Percentiles rank a stretch among this genome's conserved stretches.
Conservation (phyloP, 2,113 vertebrate species). For the Psilopogon haemacephalus region DNA sequence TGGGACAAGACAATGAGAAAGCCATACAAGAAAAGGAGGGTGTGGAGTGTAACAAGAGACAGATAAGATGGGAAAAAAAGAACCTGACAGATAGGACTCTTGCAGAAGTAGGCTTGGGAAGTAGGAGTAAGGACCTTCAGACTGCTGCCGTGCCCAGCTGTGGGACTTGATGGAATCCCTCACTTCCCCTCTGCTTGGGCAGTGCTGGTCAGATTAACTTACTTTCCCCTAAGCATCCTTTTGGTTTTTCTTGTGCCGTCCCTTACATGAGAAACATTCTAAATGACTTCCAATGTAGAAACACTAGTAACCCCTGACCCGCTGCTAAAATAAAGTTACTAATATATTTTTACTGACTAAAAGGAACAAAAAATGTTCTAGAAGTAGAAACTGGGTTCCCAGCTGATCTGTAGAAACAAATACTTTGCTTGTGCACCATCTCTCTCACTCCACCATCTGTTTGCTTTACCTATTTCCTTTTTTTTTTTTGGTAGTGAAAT, state of each 20-base stretch:
- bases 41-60: slow-evolving; percentile 8
- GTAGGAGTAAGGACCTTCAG: neutral
- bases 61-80: slow-evolving; percentile 31
- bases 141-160: neutral
- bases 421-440: neutral
- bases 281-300: neutral
- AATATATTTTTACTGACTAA: neutral
- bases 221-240: neutral
- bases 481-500: neutral
- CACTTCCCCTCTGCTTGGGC: neutral
- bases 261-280: neutral
- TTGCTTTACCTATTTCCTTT: neutral
- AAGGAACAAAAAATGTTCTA: neutral
- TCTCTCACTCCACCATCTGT: slow-evolving; percentile 1
- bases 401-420: slow-evolving; percentile 23
- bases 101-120: neutral
- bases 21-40: slow-evolving; percentile 4
- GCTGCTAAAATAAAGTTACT: neutral
- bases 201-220: neutral
- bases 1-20: slow-evolving; percentile 24
- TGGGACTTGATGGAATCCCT: neutral
- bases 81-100: slow-evolving; percentile 3
- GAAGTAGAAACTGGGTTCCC: neutral
- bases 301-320: neutral
- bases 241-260: neutral